phyloP scores from a whole-genome alignment of 1,140 invertebrate species.

The Drosophila truncata region DNA sequence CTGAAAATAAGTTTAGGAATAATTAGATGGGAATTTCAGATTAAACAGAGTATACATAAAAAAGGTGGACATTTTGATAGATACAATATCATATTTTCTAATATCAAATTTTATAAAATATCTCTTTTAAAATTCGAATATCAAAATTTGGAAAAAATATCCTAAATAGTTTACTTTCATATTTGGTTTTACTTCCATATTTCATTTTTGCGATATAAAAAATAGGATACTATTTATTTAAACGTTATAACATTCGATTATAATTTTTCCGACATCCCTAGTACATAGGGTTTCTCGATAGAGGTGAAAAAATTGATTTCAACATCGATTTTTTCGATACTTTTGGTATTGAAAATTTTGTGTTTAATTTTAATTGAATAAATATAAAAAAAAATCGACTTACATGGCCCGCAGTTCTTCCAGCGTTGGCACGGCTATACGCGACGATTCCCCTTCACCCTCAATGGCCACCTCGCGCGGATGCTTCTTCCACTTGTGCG shows the following conservation, averaged over 20 bases:
- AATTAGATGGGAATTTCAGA: neutral
- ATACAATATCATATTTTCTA: neutral
- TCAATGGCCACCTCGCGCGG: slow-evolving; percentile 77
- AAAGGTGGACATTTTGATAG: neutral
- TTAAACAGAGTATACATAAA: neutral
- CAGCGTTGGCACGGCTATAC: slow-evolving; percentile 71
- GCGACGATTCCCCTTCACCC: slow-evolving; percentile 51
- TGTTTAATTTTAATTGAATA: neutral
- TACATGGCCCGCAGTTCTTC: slow-evolving; percentile 73
- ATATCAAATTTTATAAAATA: neutral
- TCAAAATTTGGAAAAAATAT: too few species aligned
- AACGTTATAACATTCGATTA: too few species aligned
- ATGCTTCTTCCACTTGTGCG: slow-evolving; percentile 86
- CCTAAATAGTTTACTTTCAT: too few species aligned
- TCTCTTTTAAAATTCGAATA: neutral
- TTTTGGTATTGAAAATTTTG: neutral
- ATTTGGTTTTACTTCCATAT: too few species aligned
- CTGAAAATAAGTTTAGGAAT: slow-evolving; percentile 5
- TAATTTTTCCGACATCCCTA: neutral
- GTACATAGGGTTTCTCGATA: neutral
- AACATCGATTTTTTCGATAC: too few species aligned
- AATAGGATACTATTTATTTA: too few species aligned
- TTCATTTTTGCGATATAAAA: too few species aligned
- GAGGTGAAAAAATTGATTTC: neutral
- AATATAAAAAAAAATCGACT: neutral